These are phyloP conservation scores for Biston stratarius DNA, from an alignment of 2,888 invertebrate genomes.

Conservation along the genomic window DNA sequence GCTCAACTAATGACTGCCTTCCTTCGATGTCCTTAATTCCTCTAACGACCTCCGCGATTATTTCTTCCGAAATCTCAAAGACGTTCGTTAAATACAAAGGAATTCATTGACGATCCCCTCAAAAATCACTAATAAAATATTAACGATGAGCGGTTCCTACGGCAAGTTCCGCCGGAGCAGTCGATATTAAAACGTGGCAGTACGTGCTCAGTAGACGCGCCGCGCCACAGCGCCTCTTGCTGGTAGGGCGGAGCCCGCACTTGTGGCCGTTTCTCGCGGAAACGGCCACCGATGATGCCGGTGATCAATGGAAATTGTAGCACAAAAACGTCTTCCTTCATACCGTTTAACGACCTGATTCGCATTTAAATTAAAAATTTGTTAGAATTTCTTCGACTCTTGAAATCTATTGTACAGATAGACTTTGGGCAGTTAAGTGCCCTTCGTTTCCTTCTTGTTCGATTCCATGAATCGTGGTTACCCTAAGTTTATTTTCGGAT, in stretches of 20 bases:
- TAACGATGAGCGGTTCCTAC: conserved; percentile 58
- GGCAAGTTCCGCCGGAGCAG: conserved; percentile 56
- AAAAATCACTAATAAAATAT: conserved; percentile 38
- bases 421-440: conserved; percentile 79
- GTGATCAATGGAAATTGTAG: conserved; percentile 71
- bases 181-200: conserved; percentile 63
- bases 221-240: conserved; percentile 46
- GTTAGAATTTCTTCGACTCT: conserved; percentile 81
- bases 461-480: conserved; percentile 86
- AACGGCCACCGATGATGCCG: conserved; percentile 56
- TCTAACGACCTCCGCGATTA: conserved; percentile 65
- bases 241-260: conserved; percentile 64
- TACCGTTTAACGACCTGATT: conserved; percentile 82
- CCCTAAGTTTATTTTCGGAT: conserved; percentile 84
- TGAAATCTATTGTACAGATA: conserved; percentile 83
- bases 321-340: conserved; percentile 87
- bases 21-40: conserved; percentile 65
- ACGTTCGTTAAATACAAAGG: conserved; percentile 55
- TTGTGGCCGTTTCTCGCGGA: conserved; percentile 67
- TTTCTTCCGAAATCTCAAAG: conserved; percentile 58
- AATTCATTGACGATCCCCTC: conserved; percentile 49
- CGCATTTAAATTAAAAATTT: conserved; percentile 80
- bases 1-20: conserved; percentile 78
- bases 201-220: conserved; percentile 53
- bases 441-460: conserved; percentile 82